Percentiles rank a stretch among this genome's conserved stretches.
Conservation (phyloP, 2,113 vertebrate genomes). For the Daubentonia madagascariensis region DNA sequence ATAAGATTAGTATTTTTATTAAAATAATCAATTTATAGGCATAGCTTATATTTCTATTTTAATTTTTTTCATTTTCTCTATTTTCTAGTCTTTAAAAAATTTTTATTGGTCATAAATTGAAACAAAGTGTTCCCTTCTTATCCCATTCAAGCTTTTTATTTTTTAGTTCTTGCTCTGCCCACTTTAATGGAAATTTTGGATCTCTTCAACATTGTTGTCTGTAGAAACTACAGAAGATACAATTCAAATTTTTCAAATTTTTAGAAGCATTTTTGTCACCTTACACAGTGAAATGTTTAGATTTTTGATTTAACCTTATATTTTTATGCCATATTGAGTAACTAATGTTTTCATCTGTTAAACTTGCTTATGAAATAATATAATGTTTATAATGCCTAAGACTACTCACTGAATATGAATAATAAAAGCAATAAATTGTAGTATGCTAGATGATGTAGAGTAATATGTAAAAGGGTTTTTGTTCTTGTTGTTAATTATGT, state of each 20-base stretch:
- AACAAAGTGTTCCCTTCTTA: not conserved
- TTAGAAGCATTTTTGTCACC: not conserved
- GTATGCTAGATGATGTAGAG: not conserved
- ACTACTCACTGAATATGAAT: not conserved
- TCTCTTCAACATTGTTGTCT: not conserved
- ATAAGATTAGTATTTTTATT: not conserved
- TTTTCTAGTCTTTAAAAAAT: not conserved
- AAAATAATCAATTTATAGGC: not conserved
- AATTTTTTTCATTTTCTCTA: not conserved
- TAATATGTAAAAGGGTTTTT: not conserved
- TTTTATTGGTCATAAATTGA: not conserved
- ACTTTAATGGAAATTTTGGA: not conserved
- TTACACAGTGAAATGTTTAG: not conserved
- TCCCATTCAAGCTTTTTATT: not conserved
- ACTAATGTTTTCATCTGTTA: not conserved
- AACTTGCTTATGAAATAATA: not conserved
- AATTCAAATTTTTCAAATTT: not conserved
- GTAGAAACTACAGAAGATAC: not conserved
- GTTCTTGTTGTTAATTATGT: not conserved
- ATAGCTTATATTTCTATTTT: not conserved
- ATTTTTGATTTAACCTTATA: not conserved
- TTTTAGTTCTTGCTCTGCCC: not conserved
- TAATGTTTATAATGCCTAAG: not conserved
- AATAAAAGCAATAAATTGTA: constrained; percentile 14
- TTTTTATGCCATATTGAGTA: not conserved